phyloP scores from a whole-genome alignment of 1,140 invertebrate species.

The Drosophila fuyamai region DNA sequence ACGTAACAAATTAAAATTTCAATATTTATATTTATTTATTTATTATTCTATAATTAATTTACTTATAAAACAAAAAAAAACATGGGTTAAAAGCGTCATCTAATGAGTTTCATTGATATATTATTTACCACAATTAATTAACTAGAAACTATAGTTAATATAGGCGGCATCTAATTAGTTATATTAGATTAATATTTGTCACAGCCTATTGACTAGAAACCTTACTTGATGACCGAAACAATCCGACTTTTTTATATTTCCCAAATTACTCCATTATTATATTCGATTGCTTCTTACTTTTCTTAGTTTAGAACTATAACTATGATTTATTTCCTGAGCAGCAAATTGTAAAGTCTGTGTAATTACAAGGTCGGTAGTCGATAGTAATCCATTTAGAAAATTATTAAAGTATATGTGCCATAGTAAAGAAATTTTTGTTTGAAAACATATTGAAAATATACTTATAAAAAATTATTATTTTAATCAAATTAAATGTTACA shows the following conservation, averaged over 20 bases:
- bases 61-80: neutral
- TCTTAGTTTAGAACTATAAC: neutral
- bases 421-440: no score
- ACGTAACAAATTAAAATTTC: no score
- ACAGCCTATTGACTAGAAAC: neutral
- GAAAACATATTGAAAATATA: neutral
- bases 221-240: neutral
- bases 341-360: no score
- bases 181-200: neutral
- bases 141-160: neutral
- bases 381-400: no score
- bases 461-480: neutral
- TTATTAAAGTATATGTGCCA: no score
- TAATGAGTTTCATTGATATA: neutral
- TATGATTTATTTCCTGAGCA: neutral
- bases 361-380: no score
- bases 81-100: neutral
- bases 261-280: neutral
- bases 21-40: neutral
- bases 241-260: neutral
- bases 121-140: constrained; percentile 2
- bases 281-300: neutral
- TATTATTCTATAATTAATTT: neutral
- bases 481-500: neutral
- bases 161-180: neutral